A percentile compares a stretch with the other conserved stretches of the same genome.
These are phyloP conservation scores for Xestia rhomboidea DNA, from an alignment of 2,888 invertebrate species.

Conservation along the genomic window DNA sequence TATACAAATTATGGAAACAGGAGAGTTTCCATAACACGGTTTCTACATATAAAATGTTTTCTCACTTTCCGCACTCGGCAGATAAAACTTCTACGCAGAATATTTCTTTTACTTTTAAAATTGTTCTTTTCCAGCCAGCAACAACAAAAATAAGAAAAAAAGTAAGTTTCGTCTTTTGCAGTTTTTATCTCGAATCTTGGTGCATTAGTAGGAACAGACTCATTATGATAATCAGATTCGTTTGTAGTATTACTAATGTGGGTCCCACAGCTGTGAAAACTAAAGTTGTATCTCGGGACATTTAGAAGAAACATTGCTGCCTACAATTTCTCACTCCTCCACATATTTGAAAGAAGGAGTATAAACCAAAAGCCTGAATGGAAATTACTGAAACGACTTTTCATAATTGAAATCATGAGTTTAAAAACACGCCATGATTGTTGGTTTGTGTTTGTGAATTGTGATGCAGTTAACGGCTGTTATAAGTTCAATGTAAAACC, in stretches of 20 bases:
- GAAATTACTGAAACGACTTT: background rate
- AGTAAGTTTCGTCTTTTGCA: too few species aligned
- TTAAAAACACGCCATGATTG: background rate
- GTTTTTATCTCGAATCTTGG: too few species aligned
- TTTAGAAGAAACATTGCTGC: too few species aligned
- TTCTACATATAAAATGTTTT: conserved; percentile 29
- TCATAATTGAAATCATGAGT: background rate
- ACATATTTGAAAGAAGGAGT: background rate
- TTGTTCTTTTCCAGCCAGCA: conserved; percentile 2
- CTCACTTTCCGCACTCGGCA: conserved; percentile 23
- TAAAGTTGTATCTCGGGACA: too few species aligned
- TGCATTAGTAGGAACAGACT: too few species aligned
- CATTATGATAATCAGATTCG: too few species aligned
- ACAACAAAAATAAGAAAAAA: background rate
- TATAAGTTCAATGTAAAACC: background rate
- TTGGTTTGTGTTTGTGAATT: background rate
- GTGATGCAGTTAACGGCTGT: background rate
- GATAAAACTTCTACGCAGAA: conserved; percentile 5
- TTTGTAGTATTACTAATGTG: too few species aligned
- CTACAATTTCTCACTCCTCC: background rate
- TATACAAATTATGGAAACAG: conserved; percentile 17
- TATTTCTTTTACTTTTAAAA: conserved; percentile 25
- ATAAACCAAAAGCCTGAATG: too few species aligned
- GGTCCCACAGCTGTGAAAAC: too few species aligned
- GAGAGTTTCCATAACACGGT: conserved; percentile 21